Conservation (phyloP, 2,888 invertebrate genomes). For the Caenorhabditis auriculariae region DNA sequence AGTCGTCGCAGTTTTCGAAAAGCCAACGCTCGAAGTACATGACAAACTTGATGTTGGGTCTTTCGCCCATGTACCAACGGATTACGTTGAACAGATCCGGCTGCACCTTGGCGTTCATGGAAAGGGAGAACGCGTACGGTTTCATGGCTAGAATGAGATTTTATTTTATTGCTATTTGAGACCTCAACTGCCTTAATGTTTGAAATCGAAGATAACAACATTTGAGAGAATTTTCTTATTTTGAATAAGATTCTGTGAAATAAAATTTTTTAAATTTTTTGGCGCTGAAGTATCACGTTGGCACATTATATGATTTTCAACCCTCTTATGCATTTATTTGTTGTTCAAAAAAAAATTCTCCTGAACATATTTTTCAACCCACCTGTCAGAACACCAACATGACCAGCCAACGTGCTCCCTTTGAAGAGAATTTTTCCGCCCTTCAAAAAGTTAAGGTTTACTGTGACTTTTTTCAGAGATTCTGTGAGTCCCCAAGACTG, state of each 20-base stretch:
- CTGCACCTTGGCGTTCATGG: constrained; percentile 50
- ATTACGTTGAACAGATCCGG: constrained; percentile 39
- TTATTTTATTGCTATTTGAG: too few relatives aligned
- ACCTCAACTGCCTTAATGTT: too few relatives aligned
- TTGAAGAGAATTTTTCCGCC: constrained; percentile 47
- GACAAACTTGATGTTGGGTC: constrained; percentile 38
- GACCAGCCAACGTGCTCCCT: constrained; percentile 54
- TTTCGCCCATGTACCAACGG: constrained; percentile 39
- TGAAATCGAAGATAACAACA: too few relatives aligned
- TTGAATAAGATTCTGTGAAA: not conserved
- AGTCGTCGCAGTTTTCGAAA: constrained; percentile 36
- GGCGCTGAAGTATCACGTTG: not conserved
- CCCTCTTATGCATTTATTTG: not conserved
- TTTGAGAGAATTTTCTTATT: not conserved
- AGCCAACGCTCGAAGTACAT: constrained; percentile 51
- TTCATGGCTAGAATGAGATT: constrained; percentile 51
- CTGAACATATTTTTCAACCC: not conserved
- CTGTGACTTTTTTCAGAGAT: constrained; percentile 41
- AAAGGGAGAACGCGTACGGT: constrained; percentile 42
- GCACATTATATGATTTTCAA: not conserved
- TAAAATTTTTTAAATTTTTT: not conserved
- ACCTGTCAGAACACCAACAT: constrained; percentile 52
- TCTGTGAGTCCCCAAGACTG: constrained; percentile 49
- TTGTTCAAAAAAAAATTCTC: not conserved
- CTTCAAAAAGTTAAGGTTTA: constrained; percentile 48